Evolutionary conservation across 2,888 invertebrate genomes (phyloP).

Genomic region (Cheilosia variabilis): DNA sequence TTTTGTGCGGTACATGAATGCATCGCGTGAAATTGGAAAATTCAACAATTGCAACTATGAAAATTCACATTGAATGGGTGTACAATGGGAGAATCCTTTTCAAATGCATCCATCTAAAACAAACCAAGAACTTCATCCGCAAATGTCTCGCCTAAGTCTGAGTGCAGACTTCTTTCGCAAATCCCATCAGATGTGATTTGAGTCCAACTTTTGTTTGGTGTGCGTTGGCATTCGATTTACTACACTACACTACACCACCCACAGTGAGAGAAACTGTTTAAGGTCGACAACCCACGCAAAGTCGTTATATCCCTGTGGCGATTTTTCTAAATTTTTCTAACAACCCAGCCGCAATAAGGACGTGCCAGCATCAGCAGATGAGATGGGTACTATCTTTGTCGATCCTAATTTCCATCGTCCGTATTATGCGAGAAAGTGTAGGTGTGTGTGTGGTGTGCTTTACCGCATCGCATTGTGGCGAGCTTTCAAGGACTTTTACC

Average conservation of each 20-base stretch:
- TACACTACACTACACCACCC: not conserved
- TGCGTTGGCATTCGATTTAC: not conserved
- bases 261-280: not conserved
- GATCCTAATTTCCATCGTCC: slow-evolving; percentile 31
- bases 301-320: not conserved
- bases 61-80: slow-evolving; percentile 19
- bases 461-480: not conserved
- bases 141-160: slow-evolving; percentile 40
- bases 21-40: slow-evolving; percentile 71
- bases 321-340: slow-evolving; percentile 23
- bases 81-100: slow-evolving; percentile 40
- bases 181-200: not conserved
- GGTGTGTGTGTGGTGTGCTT: slow-evolving; percentile 32
- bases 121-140: slow-evolving; percentile 26
- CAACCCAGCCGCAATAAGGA: slow-evolving; percentile 8
- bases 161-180: slow-evolving; percentile 30
- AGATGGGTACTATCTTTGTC: not conserved
- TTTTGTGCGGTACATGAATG: slow-evolving; percentile 53
- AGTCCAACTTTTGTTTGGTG: slow-evolving; percentile 9
- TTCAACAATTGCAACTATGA: slow-evolving; percentile 30
- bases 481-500: slow-evolving; percentile 62
- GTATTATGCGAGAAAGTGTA: slow-evolving; percentile 10
- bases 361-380: not conserved
- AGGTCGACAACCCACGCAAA: slow-evolving; percentile 51
- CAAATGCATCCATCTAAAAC: slow-evolving; percentile 50